These are phyloP conservation scores for Diadegma fenestrale DNA, from an alignment of 2,888 invertebrate genomes.

Conservation along the genomic window DNA sequence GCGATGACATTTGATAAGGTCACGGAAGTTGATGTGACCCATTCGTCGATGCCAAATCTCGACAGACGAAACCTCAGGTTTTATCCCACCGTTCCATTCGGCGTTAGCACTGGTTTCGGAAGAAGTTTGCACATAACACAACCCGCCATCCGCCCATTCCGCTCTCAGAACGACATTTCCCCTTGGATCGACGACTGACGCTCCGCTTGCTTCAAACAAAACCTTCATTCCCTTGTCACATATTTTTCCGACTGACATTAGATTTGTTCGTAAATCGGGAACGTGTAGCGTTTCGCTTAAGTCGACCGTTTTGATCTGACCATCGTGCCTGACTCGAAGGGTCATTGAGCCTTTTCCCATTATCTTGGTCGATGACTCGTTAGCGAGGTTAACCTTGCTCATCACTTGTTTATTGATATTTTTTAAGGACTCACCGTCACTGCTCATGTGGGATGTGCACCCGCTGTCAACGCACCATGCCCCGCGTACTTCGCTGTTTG, in stretches of 20 bases:
- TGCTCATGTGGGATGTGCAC: slow-evolving; percentile 1
- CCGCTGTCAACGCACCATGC: slow-evolving; percentile 14
- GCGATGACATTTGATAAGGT: not conserved
- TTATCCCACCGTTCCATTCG: not conserved
- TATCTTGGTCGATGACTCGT: not conserved
- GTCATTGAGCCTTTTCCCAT: not conserved
- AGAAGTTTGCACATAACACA: not conserved
- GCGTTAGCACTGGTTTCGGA: not conserved
- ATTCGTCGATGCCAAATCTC: slow-evolving; percentile 1
- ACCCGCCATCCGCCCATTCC: not conserved
- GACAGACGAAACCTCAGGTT: not conserved
- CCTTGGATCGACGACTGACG: not conserved
- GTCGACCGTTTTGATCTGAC: not conserved
- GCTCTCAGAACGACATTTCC: not conserved
- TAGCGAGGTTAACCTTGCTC: not conserved
- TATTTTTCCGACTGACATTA: not conserved
- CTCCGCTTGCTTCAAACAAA: not conserved
- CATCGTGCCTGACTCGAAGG: not conserved
- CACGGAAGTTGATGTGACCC: slow-evolving; percentile 6
- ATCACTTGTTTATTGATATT: not conserved
- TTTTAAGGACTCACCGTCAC: not conserved
- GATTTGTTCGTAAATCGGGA: not conserved
- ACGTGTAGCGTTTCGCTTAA: not conserved
- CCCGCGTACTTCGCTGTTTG: not conserved
- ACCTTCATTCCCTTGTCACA: slow-evolving; percentile 2